Evolutionary conservation across 2,888 invertebrate species (phyloP), one percentile per base, ranked within the genome.

Genomic region (Papilio elwesi): DNA sequence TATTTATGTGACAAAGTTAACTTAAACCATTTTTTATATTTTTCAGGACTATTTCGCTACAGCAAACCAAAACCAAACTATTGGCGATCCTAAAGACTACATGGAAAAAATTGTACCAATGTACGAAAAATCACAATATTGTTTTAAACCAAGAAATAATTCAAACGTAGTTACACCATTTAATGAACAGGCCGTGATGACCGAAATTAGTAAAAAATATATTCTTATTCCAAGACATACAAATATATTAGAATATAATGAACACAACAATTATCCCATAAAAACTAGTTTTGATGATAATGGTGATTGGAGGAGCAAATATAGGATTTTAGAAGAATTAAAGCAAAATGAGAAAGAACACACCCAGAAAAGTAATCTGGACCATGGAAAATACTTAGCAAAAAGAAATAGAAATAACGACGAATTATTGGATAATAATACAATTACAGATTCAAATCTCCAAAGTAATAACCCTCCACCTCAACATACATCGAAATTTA

Each of bases 291-390:
- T 75, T 15, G 78, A 80, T 69, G 83, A 85, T 53, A 85, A 83
- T 73, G 75, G 72, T 43, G 90, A 92, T 77, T 93, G 93, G 93
- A 91, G 87, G 81, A 90, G 85, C 75, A 93, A 93, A 85, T 93
- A 93, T 74, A 87, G 89, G 68, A 93, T 93, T 78, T 83, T 93
- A 77, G 84, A 90, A 53, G 78, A 87, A 78, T 77, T 93, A 62
- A 92, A 90, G 75, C 83, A 84, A 73, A 82, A 81, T 68, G 90
- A 90, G 75, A 86, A 84, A 73, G 83, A 82, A 74, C 80, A 77
- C 26, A 36, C 47, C 6, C 63, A 47, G 2, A 36, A 47, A 9
- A 59, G 9, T 63, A 63, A 69, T 26, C 51, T 12, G 10, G 49
- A 26, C 10, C 15, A 13, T 16, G 38, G 12, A 49, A 49, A 49